Evolutionary conservation across 1,140 invertebrate species (phyloP), one percentile per base, ranked within the genome.

Genomic region (Megalopta genalis): DNA sequence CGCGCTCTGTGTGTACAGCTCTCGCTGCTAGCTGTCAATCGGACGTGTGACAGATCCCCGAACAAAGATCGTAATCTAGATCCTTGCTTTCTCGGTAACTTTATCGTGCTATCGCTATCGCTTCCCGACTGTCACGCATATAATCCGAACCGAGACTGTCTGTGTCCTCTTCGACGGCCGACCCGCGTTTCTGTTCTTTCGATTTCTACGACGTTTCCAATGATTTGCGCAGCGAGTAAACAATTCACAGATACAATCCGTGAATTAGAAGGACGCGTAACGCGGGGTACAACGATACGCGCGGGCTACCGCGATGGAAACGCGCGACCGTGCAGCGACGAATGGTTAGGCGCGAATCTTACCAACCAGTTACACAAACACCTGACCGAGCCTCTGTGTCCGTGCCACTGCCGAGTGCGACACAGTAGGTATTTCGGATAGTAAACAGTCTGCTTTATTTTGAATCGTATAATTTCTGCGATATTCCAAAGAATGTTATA

Each of bases 31-130:
- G 72, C 79, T 87, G 86, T 87, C 84, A 82, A 80, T 82, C 70
- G 62, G 71, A 69, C 27, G 59, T 88, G 85, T 88, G 85, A 87
- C 83, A 85, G 79, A 80, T 85, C 68, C 63, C 69, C 57, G 25
- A 70, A 57, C 54, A 27, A 46, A 46, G 23, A 71, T 72, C 62
- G 27, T 59, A 49, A 54, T 79, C 62, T 60, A n/a, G 16, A 60
- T 66, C 16, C 21, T 27, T 10, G 54, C 23, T 25, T 4, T 49
- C 60, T 37, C 2, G 1, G 32, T 21, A 21, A 23, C 18, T 12
- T 49, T 12, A 46, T 46, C 3, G 16, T 9, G 23, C 3, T 4
- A 16, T 16, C 16, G 12, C 6, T 57, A 57, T 42, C 21, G 21
- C 37, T 60, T 14, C 9, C 32, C 21, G 21, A 66, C 52, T 25